Evolutionary conservation across 1,140 invertebrate species (phyloP).

Genomic region (Drosophila saltans): DNA sequence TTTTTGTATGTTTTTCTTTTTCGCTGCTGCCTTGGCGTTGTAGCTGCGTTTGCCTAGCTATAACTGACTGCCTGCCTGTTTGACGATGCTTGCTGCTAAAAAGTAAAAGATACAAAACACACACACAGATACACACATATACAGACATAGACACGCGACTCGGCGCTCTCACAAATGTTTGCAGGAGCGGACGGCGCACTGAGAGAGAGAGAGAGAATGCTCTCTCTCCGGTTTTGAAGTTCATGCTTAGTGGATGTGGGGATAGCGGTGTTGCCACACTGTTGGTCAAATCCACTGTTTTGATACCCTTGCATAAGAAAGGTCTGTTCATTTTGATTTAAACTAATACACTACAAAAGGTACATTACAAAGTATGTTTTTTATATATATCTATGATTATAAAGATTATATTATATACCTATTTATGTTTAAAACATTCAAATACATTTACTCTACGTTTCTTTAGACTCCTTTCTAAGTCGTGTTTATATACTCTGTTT

Average conservation of each 20-base stretch:
- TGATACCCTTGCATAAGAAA: not conserved
- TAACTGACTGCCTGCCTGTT: slow-evolving; percentile 57
- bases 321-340: not conserved
- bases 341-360: too few relatives aligned
- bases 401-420: too few relatives aligned
- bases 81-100: slow-evolving; percentile 72
- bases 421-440: too few relatives aligned
- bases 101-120: slow-evolving; percentile 79
- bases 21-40: slow-evolving; percentile 44
- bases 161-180: slow-evolving; percentile 57
- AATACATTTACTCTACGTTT: too few relatives aligned
- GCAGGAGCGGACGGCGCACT: slow-evolving; percentile 52
- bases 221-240: slow-evolving; percentile 56
- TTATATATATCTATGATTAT: too few relatives aligned
- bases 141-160: not conserved
- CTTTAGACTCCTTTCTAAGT: too few relatives aligned
- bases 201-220: slow-evolving; percentile 28
- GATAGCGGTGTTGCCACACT: slow-evolving; percentile 55
- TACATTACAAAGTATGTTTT: too few relatives aligned
- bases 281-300: not conserved
- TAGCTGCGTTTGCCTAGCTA: slow-evolving; percentile 63
- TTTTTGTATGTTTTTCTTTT: slow-evolving; percentile 19
- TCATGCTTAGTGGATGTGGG: slow-evolving; percentile 26
- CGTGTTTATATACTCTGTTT: too few relatives aligned
- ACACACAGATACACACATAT: slow-evolving; percentile 30